Percentiles rank a stretch among this genome's conserved stretches.
phyloP scores from a whole-genome alignment of 2,113 vertebrate species.

The Danio rerio region DNA sequence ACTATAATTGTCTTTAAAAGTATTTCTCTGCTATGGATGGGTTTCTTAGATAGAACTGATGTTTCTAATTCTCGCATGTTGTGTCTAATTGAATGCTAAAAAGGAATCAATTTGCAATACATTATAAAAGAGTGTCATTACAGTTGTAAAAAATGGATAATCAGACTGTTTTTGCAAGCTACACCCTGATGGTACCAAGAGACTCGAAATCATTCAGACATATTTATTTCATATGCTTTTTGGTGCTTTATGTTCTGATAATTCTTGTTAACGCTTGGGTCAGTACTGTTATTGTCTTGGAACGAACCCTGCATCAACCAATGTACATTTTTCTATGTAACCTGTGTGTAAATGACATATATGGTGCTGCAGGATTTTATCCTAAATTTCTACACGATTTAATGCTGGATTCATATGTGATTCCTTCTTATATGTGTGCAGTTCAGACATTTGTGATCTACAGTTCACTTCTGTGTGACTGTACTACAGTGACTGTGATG shows the following conservation, averaged over 20 bases:
- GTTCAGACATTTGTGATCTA: constrained; percentile 47
- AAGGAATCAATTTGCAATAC: no score
- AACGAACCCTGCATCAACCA: constrained; percentile 37
- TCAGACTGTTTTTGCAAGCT: background rate
- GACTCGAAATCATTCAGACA: background rate
- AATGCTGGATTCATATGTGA: constrained; percentile 13
- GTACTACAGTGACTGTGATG: constrained; percentile 39
- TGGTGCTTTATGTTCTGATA: background rate
- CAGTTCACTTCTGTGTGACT: constrained; percentile 42
- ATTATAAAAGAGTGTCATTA: no score
- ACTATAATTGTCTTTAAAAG: no score
- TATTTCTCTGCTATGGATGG: no score
- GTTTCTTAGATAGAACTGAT: no score
- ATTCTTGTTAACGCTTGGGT: constrained; percentile 24
- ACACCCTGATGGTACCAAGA: background rate
- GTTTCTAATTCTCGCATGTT: no score
- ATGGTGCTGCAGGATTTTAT: constrained; percentile 32
- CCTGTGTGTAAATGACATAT: constrained; percentile 35
- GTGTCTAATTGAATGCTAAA: no score
- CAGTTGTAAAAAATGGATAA: background rate
- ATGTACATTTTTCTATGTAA: constrained; percentile 47
- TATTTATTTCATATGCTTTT: constrained; percentile 6
- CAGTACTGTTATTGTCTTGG: constrained; percentile 17
- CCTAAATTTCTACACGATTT: constrained; percentile 28
- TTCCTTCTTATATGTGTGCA: constrained; percentile 30